Percentiles rank a stretch among this genome's conserved stretches.
Conservation (phyloP, 2,113 vertebrate species). For the Halcyon malimbica region DNA sequence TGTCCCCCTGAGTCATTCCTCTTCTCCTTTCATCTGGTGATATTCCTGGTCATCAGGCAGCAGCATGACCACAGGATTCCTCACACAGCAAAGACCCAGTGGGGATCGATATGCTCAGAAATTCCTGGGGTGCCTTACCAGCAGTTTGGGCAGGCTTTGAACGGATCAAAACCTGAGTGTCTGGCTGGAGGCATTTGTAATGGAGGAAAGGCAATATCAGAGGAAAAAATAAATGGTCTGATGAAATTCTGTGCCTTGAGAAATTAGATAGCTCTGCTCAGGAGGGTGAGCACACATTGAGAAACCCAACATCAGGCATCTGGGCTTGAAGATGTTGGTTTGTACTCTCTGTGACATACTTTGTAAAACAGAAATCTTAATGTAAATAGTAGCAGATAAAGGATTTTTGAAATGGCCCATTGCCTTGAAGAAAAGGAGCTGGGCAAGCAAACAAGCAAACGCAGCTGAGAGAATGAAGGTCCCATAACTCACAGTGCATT, state of each 20-base stretch:
- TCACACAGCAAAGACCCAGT: neutral
- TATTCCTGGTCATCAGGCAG: neutral
- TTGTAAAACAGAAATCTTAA: neutral
- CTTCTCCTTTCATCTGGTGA: neutral
- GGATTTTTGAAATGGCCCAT: neutral
- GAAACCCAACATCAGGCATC: neutral
- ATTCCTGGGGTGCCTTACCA: neutral
- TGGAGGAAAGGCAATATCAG: neutral
- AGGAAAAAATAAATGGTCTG: neutral
- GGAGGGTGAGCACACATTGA: neutral
- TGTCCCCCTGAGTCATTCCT: fast-evolving
- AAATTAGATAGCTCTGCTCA: neutral
- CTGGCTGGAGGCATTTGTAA: neutral
- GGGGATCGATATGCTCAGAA: neutral
- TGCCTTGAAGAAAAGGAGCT: neutral
- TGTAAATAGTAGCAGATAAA: constrained; percentile 36
- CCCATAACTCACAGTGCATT: constrained; percentile 6
- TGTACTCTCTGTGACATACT: neutral
- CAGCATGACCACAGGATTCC: neutral
- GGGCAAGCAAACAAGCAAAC: constrained; percentile 18
- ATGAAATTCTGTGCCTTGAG: neutral
- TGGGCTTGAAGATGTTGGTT: neutral
- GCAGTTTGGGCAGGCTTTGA: neutral
- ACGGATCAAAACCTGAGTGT: neutral
- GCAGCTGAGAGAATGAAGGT: constrained; percentile 19